Percentiles rank a stretch among this genome's conserved stretches.
Evolutionary conservation across 2,888 invertebrate genomes (phyloP).

Genomic region (Isoperla grammatica): DNA sequence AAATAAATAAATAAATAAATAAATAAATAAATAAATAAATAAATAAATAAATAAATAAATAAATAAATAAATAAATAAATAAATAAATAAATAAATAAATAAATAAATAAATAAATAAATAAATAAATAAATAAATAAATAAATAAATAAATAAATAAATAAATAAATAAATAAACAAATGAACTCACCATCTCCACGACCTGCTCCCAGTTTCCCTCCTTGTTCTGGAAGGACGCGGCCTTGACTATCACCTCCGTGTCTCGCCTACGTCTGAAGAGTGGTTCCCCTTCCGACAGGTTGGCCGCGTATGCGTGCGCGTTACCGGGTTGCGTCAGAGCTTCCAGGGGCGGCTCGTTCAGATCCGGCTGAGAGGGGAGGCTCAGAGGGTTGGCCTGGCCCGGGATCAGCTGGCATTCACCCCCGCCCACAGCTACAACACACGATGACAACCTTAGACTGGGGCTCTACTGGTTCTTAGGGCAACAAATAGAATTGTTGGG

Average conservation of each 20-base stretch:
- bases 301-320: constrained; percentile 41
- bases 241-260: constrained; percentile 64
- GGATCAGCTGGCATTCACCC: constrained; percentile 58
- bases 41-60: too few species aligned
- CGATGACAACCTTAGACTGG: too few species aligned
- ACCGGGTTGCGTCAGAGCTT: constrained; percentile 45
- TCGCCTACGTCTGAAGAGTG: constrained; percentile 45
- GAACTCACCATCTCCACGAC: constrained; percentile 52
- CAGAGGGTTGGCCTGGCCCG: constrained; percentile 60
- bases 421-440: constrained; percentile 58
- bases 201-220: constrained; percentile 64
- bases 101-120: too few species aligned
- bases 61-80: too few species aligned
- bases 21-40: too few species aligned
- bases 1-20: too few species aligned
- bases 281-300: constrained; percentile 34
- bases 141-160: too few species aligned
- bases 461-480: too few species aligned
- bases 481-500: too few species aligned
- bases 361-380: constrained; percentile 40
- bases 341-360: constrained; percentile 39
- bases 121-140: too few species aligned
- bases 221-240: constrained; percentile 60
- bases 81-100: too few species aligned
- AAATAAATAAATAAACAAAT: too few species aligned